Percentiles rank a stretch among this genome's conserved stretches.
Conservation (phyloP, 2,888 invertebrate species). For the Operophtera brumata region DNA sequence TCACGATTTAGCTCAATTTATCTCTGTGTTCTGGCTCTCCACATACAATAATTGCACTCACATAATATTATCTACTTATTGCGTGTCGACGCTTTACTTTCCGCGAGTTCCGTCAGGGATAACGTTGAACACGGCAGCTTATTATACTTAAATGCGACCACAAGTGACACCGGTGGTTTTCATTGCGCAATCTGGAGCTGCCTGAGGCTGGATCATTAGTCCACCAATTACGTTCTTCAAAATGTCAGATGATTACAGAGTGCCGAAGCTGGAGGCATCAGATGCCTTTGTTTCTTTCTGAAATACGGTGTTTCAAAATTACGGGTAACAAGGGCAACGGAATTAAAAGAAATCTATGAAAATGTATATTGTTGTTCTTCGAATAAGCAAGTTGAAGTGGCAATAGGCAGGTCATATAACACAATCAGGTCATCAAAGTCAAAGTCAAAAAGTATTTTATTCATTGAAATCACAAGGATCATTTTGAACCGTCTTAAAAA, state of each 20-base stretch:
- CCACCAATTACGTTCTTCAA: slow-evolving; percentile 70
- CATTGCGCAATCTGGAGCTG: slow-evolving; percentile 73
- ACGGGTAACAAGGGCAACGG: slow-evolving; percentile 19
- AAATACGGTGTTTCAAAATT: slow-evolving; percentile 40
- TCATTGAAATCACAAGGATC: no score
- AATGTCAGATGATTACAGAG: slow-evolving; percentile 74
- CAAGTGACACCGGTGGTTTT: slow-evolving; percentile 65
- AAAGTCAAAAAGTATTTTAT: no score
- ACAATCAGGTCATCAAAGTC: no score
- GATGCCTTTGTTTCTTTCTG: slow-evolving; percentile 66
- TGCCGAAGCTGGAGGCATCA: slow-evolving; percentile 63
- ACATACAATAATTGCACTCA: background rate
- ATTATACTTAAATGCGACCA: slow-evolving; percentile 31
- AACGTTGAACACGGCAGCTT: slow-evolving; percentile 9
- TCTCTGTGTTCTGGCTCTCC: background rate
- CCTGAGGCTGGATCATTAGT: slow-evolving; percentile 74
- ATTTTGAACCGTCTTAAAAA: no score
- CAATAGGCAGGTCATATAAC: no score
- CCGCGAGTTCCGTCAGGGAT: slow-evolving; percentile 9
- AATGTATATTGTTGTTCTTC: no score
- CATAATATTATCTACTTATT: background rate
- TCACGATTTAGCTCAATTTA: background rate
- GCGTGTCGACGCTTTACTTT: background rate
- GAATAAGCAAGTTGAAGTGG: no score
- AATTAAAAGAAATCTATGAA: background rate